Percentiles rank a stretch among this genome's conserved stretches.
phyloP scores from a whole-genome alignment of 2,888 invertebrate species.

The Biston betularia region DNA sequence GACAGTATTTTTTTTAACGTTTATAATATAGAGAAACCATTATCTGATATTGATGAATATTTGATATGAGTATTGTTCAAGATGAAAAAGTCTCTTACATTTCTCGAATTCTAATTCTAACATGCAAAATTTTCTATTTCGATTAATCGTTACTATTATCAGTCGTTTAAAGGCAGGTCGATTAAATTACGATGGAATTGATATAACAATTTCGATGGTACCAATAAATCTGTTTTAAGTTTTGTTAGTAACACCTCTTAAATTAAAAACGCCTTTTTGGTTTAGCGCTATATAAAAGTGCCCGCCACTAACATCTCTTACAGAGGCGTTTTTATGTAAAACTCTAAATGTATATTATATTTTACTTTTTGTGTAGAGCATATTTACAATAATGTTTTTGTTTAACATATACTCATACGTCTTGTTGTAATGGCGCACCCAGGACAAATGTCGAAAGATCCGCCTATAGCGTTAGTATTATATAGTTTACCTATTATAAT shows the following conservation, averaged over 20 bases:
- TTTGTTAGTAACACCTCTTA: too few relatives aligned
- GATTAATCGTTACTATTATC: background rate
- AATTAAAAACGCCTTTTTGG: background rate
- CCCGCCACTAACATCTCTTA: too few relatives aligned
- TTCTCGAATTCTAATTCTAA: slow-evolving; percentile 10
- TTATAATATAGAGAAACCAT: too few relatives aligned
- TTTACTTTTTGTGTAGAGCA: slow-evolving; percentile 11
- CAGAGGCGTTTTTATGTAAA: too few relatives aligned
- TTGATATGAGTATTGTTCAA: too few relatives aligned
- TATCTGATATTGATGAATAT: too few relatives aligned
- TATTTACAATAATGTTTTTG: slow-evolving; percentile 39
- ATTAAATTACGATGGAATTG: background rate
- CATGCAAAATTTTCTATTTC: background rate
- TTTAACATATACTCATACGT: slow-evolving; percentile 34
- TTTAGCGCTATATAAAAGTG: too few relatives aligned
- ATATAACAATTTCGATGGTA: background rate
- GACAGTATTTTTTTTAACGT: background rate
- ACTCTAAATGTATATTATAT: background rate
- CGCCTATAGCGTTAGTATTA: slow-evolving; percentile 74
- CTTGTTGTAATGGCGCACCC: slow-evolving; percentile 52
- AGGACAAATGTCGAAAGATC: slow-evolving; percentile 78
- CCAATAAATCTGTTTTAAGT: too few relatives aligned
- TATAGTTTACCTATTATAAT: slow-evolving; percentile 45
- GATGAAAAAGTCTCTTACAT: background rate
- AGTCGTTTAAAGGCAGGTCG: background rate